These are phyloP conservation scores for Ictalurus punctatus DNA, from an alignment of 2,113 vertebrate species.

Conservation along the genomic window DNA sequence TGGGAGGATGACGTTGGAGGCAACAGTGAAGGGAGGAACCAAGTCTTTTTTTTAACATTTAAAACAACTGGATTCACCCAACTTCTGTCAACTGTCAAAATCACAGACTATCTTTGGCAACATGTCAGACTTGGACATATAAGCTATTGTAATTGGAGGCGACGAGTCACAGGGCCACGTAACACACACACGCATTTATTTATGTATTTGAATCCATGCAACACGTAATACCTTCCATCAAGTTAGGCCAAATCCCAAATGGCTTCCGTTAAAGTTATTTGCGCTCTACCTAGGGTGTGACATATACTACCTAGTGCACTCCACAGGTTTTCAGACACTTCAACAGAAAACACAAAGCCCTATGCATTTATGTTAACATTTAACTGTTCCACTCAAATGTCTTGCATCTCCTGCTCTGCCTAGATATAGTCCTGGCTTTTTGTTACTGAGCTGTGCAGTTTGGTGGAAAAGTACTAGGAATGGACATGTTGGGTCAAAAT, in stretches of 20 bases:
- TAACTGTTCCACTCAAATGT: neutral
- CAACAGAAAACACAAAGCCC: neutral
- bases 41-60: neutral
- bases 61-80: neutral
- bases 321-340: neutral
- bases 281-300: neutral
- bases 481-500: neutral
- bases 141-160: neutral
- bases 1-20: neutral
- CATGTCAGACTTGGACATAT: neutral
- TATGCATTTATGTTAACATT: neutral
- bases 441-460: neutral
- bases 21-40: neutral
- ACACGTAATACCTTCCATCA: neutral
- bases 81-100: neutral
- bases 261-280: neutral
- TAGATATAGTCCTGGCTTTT: neutral
- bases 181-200: neutral
- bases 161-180: neutral
- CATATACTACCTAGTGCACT: neutral
- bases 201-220: neutral
- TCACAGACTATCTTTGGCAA: neutral
- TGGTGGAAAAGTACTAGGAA: neutral
- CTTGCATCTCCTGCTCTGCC: neutral
- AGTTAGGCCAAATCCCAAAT: neutral